Percentiles rank a stretch among this genome's conserved stretches.
phyloP scores from a whole-genome alignment of 2,113 vertebrate genomes.

The human (Homo sapiens) region GRCh38 chr2:46342001-46342500 shows the following conservation, averaged over 20 bases:
- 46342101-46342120: not conserved
- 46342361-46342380: not conserved
- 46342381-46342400: not conserved
- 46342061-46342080: not conserved
- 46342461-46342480: slow-evolving; percentile 23
- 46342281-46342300: not conserved
- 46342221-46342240: not conserved
- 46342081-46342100: not conserved
- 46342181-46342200: not conserved
- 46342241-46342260: not conserved
- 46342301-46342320: not conserved
- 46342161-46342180: not conserved
- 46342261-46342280: not conserved
- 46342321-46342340: not conserved
- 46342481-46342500: not conserved
- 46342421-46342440: not conserved
- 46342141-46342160: not conserved
- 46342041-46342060: not conserved
- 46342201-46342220: not conserved
- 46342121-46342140: not conserved
- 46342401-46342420: not conserved
- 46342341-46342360: not conserved
- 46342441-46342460: not conserved
- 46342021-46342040: not conserved
- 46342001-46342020: not conserved